Percentiles rank a stretch among this genome's conserved stretches.
These are phyloP conservation scores for Beroe forskalii DNA, from an alignment of 37 sponge, comb jelly and placozoan genomes.

Conservation along the genomic window DNA sequence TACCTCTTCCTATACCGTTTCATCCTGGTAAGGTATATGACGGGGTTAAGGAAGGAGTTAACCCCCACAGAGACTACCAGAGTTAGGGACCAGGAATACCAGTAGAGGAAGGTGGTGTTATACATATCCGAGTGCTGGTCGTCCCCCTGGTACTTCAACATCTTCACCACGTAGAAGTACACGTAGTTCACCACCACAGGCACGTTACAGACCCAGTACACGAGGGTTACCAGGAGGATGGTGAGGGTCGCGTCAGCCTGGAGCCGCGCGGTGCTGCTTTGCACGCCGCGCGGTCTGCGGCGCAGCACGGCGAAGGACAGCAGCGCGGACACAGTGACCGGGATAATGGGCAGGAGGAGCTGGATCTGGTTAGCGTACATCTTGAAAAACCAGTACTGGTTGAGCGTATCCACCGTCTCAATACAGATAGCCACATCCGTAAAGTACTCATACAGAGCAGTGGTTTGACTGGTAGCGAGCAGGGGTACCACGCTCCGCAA, in stretches of 20 bases:
- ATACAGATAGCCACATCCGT: neutral
- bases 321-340: neutral
- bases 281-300: neutral
- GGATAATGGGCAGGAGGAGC: conserved; percentile 6
- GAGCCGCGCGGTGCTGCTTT: neutral
- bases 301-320: neutral
- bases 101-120: neutral
- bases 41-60: conserved; percentile 10
- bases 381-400: neutral
- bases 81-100: conserved; percentile 1
- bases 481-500: neutral
- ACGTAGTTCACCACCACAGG: conserved; percentile 53
- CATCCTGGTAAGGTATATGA: conserved; percentile 28
- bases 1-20: conserved; percentile 32
- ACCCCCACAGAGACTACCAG: neutral
- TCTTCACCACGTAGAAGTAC: neutral
- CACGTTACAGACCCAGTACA: conserved; percentile 46
- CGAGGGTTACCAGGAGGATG: neutral
- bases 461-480: neutral
- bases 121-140: neutral
- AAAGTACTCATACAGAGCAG: neutral
- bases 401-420: neutral
- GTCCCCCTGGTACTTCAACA: neutral
- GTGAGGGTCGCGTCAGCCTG: neutral
- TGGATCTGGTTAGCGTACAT: conserved; percentile 5